Evolutionary conservation across 1,140 invertebrate species (phyloP).

Genomic region (Aphelinus certus): DNA sequence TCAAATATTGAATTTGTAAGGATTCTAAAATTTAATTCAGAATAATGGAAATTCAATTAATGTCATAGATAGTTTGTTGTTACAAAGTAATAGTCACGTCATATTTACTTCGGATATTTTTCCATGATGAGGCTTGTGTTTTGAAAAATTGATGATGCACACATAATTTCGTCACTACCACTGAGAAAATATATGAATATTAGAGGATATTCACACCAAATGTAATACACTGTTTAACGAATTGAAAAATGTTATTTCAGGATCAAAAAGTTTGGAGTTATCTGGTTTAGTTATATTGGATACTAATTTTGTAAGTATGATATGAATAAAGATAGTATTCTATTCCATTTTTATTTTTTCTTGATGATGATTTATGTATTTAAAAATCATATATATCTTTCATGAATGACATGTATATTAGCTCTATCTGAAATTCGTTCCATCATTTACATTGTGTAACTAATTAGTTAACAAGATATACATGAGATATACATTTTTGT

Average conservation of each 20-base stretch:
- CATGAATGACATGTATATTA: slow-evolving; percentile 56
- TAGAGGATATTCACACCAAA: not conserved
- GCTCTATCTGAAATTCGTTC: slow-evolving; percentile 56
- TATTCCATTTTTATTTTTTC: not conserved
- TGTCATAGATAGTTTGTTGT: not conserved
- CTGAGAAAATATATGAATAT: slow-evolving; percentile 42
- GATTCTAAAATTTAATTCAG: not conserved
- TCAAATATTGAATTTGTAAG: not conserved
- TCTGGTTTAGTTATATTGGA: not conserved
- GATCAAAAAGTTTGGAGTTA: not conserved
- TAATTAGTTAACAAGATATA: too few relatives aligned
- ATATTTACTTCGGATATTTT: slow-evolving; percentile 24
- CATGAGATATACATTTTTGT: too few relatives aligned
- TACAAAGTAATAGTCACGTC: not conserved
- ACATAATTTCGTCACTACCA: slow-evolving; percentile 59
- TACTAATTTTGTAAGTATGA: slow-evolving; percentile 18
- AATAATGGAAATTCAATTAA: not conserved
- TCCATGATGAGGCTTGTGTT: slow-evolving; percentile 51
- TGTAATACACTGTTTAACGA: not conserved
- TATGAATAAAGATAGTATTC: not conserved
- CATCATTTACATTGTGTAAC: too few relatives aligned
- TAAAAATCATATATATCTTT: slow-evolving; percentile 46
- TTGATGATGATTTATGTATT: slow-evolving; percentile 43
- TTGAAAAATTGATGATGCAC: slow-evolving; percentile 45
- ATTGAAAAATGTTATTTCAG: slow-evolving; percentile 18